phyloP scores from a whole-genome alignment of 2,888 invertebrate species.

The Dioctria linearis region DNA sequence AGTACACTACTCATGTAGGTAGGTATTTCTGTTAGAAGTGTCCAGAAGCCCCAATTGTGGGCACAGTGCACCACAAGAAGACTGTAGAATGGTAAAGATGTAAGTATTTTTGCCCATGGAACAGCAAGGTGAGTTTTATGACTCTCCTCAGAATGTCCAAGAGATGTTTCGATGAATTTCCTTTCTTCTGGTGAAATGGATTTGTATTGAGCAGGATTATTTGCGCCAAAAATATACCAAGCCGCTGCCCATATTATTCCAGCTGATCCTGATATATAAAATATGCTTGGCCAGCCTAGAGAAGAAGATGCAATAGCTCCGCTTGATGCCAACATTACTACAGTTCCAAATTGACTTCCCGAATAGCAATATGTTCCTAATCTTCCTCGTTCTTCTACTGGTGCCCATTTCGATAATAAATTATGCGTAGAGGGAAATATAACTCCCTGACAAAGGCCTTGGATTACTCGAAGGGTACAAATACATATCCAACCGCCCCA shows the following conservation, averaged over 20 bases:
- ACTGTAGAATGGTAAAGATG: conserved; percentile 84
- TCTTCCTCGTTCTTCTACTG: conserved; percentile 78
- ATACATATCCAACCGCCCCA: conserved; percentile 76
- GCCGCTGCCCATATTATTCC: conserved; percentile 76
- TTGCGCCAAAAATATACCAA: conserved; percentile 78
- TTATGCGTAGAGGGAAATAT: conserved; percentile 80
- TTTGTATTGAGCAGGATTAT: conserved; percentile 76
- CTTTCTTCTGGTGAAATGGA: conserved; percentile 77
- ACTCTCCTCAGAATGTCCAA: conserved; percentile 70
- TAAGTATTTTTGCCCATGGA: conserved; percentile 83
- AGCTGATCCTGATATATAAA: conserved; percentile 80
- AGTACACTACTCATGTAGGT: conserved; percentile 84
- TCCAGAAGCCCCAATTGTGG: conserved; percentile 87
- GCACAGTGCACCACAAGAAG: conserved; percentile 81
- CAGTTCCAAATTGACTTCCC: conserved; percentile 85
- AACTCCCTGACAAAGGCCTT: conserved; percentile 80
- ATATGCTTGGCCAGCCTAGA: conserved; percentile 84
- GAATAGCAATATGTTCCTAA: conserved; percentile 77
- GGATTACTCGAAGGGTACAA: conserved; percentile 75
- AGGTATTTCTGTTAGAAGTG: conserved; percentile 85
- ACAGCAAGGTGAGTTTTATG: conserved; percentile 69
- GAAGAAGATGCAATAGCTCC: conserved; percentile 79
- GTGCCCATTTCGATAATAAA: conserved; percentile 80
- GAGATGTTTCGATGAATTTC: conserved; percentile 78
- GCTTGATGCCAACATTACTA: conserved; percentile 80